phyloP scores from a whole-genome alignment of 2,797 vertebrate species.

The Lophius americanus region DNA sequence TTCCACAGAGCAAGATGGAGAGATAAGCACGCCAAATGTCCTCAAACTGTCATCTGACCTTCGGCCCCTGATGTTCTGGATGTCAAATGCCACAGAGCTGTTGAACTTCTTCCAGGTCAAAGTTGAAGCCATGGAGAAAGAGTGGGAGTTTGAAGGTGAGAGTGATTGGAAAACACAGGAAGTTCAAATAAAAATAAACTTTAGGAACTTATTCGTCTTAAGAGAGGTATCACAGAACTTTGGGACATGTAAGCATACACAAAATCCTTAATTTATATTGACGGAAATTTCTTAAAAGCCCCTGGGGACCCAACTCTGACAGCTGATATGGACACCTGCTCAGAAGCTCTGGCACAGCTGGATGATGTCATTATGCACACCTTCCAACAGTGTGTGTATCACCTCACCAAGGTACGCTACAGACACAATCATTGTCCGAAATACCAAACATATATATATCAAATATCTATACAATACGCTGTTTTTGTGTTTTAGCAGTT shows the following conservation, averaged over 20 bases:
- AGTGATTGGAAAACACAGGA: constrained; percentile 14
- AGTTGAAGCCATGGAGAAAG: constrained; percentile 91
- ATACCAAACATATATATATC: neutral
- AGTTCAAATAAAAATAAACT: neutral
- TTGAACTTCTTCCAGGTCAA: constrained; percentile 94
- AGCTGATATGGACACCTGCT: constrained; percentile 91
- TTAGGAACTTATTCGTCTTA: neutral
- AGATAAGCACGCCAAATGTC: constrained; percentile 82
- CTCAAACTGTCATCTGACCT: constrained; percentile 90
- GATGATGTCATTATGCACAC: constrained; percentile 97
- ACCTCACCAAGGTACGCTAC: constrained; percentile 90
- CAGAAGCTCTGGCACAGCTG: constrained; percentile 91
- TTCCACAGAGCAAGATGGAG: constrained; percentile 84
- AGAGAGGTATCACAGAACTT: constrained; percentile 16
- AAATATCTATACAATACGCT: neutral
- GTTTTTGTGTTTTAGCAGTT: neutral
- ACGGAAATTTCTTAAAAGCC: constrained; percentile 62
- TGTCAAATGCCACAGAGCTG: constrained; percentile 94
- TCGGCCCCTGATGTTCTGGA: constrained; percentile 93
- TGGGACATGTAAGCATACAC: constrained; percentile 17
- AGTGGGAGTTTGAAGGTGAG: constrained; percentile 93
- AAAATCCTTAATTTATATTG: constrained; percentile 33
- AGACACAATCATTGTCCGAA: neutral
- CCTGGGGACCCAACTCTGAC: constrained; percentile 87
- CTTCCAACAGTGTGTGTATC: constrained; percentile 96